Evolutionary conservation across 2,797 vertebrate species (phyloP), one percentile per base, ranked within the genome.

Genomic region (Chelidonichthys spinosus): DNA sequence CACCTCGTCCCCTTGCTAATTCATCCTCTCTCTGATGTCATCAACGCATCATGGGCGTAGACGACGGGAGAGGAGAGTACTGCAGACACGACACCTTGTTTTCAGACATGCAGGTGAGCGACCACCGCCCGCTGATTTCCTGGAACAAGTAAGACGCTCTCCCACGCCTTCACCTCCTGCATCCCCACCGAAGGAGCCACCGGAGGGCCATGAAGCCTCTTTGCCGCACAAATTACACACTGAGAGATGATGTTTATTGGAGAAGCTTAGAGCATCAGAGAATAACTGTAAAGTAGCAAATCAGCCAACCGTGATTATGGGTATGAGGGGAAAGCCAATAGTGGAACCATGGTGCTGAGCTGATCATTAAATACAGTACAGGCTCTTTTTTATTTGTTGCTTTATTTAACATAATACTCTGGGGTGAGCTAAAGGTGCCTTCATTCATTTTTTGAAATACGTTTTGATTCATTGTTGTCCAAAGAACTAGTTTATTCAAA

Each of bases 181-280:
- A 1, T 60, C 74, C 49, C 74, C 14, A 8, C 59, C 64, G 64
- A 59, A 9, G 35, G 56, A 58, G 63, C 58, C 67, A 14, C 58
- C 4, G 33, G 69, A 63, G 58, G 62, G 69, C 35, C 11, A 2
- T 5, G 10, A 9, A 40, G 72, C 50, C 68, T 46, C 72, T 81
- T 13, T 46, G 56, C 68, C 61, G 53, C 59, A 72, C 43, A 66
- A 52, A 72, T 70, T 53, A 77, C 4, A 63, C 50, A 46, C 11
- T 0, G 17, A 60, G 75, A 74, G 15, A 35, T 25, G 70, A 70
- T 47, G 62, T 70, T 63, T 32, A 55, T 49, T n/a, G 4, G 5
- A 47, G 55, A 25, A 32, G 58, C 53, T 46, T 36, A 3, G 43
- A 69, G 54, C 60, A 9, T 40, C 52, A n/a, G 46, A 60, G 32